Evolutionary conservation across 2,113 vertebrate genomes (phyloP), one percentile per base, ranked within the genome.

Genomic region (Anser cygnoides): DNA sequence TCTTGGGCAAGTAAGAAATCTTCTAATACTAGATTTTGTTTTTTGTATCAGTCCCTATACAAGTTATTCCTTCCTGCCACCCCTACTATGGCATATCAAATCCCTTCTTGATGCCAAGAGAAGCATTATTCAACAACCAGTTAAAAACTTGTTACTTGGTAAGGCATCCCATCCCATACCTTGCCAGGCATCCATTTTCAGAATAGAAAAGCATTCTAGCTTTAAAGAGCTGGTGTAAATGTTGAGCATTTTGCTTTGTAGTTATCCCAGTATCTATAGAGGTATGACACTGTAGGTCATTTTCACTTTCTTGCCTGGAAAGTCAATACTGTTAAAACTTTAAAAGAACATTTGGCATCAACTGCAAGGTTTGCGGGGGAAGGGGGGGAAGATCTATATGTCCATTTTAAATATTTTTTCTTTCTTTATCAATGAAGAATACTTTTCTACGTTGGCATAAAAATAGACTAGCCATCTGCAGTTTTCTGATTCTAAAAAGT

Each of bases 1-100:
- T 90, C 98, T 99, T 79, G 99, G 99, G 65, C 99, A 99, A 98
- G 99, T 99, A 98, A 98, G 98, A 88, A 88, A 49, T 21, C 12
- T 78, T 11, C 65, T 87, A 66, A 33, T 61, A 58, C 3, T 63
- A 66, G 29, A 35, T 50, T 50, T 63, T 49, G 18, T 0, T 9
- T 65, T 86, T 41, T 19, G 22, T 46, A 33, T 92, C 35, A 49
- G n/a, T 50, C 43, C 72, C n/a, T 86, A 1, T 31, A 49, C 25
- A 49, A 33, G 31, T 49, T 46, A 33, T 50, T 20, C 4, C 31
- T 85, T 88, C 31, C 18, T 76, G 50, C 21, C 26, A 68, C 82
- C 59, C 37, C n/a, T 72, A 1, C 17, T 33, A 1, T 33, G 43
- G 35, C 63, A 23, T 37, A 74, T 89, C 6, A 59, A 1, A 35